Evolutionary conservation across 2,888 invertebrate genomes (phyloP).

Genomic region (Agrotis segetum): DNA sequence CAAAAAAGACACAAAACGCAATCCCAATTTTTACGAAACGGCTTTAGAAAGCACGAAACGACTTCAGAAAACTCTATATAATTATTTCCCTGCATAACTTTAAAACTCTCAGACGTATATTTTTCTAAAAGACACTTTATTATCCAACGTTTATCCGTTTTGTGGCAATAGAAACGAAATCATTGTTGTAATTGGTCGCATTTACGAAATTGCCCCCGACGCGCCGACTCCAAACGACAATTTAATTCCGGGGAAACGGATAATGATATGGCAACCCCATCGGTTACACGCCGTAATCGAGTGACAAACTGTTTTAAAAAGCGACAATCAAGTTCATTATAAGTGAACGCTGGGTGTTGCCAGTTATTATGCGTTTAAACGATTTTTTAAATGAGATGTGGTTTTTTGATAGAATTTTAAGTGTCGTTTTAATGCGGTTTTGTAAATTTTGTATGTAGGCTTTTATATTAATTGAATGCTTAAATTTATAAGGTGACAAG

Average conservation of each 20-base stretch:
- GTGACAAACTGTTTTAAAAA: constrained; percentile 88
- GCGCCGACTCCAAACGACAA: constrained; percentile 82
- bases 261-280: constrained; percentile 85
- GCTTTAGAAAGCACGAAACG: constrained; percentile 71
- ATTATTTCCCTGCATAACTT: constrained; percentile 72
- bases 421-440: constrained; percentile 44
- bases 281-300: constrained; percentile 86
- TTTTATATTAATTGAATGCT: constrained; percentile 13
- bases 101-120: constrained; percentile 79
- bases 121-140: constrained; percentile 90
- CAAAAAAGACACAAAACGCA: constrained; percentile 62
- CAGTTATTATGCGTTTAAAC: constrained; percentile 63
- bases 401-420: constrained; percentile 43
- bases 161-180: constrained; percentile 86
- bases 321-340: constrained; percentile 78
- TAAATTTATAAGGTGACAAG: neutral
- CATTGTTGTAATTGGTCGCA: constrained; percentile 76
- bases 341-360: constrained; percentile 67
- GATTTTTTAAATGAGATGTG: constrained; percentile 57
- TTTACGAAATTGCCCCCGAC: constrained; percentile 84
- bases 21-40: constrained; percentile 54
- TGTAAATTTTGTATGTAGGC: constrained; percentile 22
- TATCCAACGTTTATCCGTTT: constrained; percentile 86
- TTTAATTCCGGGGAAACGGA: constrained; percentile 84
- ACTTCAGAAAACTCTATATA: constrained; percentile 75